Percentiles rank a stretch among this genome's conserved stretches.
Conservation (phyloP, 2,888 invertebrate genomes). For the Leptinotarsa haldemani region DNA sequence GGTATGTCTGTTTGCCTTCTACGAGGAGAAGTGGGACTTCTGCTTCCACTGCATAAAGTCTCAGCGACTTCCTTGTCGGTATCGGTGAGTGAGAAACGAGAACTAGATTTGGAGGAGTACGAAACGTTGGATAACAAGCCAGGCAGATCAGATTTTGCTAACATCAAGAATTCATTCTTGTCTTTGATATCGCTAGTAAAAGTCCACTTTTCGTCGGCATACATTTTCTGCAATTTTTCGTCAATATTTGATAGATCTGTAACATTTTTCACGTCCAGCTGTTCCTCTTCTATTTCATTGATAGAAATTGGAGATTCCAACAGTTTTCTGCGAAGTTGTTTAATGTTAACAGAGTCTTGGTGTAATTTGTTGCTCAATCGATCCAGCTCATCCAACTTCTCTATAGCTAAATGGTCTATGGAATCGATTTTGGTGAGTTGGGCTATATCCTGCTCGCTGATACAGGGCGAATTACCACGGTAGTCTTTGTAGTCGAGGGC, state of each 20-base stretch:
- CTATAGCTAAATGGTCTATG: slow-evolving; percentile 81
- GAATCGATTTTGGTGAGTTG: slow-evolving; percentile 80
- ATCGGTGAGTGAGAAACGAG: slow-evolving; percentile 73
- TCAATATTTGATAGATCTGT: slow-evolving; percentile 74
- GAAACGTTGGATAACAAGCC: slow-evolving; percentile 63
- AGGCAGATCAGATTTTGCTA: slow-evolving; percentile 65
- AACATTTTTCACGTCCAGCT: slow-evolving; percentile 70
- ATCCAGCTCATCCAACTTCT: slow-evolving; percentile 83
- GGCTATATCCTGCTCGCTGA: slow-evolving; percentile 82
- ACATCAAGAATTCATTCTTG: slow-evolving; percentile 72
- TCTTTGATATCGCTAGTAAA: slow-evolving; percentile 75
- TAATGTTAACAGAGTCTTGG: slow-evolving; percentile 82
- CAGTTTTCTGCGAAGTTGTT: slow-evolving; percentile 78
- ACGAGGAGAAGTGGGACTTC: slow-evolving; percentile 70
- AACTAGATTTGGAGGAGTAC: slow-evolving; percentile 67
- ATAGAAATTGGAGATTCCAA: slow-evolving; percentile 73
- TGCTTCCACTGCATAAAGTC: slow-evolving; percentile 68
- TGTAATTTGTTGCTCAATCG: slow-evolving; percentile 80
- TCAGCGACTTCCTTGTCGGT: slow-evolving; percentile 76
- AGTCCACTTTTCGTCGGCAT: slow-evolving; percentile 76
- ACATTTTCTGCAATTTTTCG: slow-evolving; percentile 77
- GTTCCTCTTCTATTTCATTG: slow-evolving; percentile 58
- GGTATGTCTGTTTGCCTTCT: slow-evolving; percentile 71
- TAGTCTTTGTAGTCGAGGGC: slow-evolving; percentile 84
- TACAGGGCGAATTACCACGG: slow-evolving; percentile 78